Percentiles rank a stretch among this genome's conserved stretches.
These are phyloP conservation scores for Synergus japonicus DNA, from an alignment of 2,888 invertebrate species.

Conservation along the genomic window DNA sequence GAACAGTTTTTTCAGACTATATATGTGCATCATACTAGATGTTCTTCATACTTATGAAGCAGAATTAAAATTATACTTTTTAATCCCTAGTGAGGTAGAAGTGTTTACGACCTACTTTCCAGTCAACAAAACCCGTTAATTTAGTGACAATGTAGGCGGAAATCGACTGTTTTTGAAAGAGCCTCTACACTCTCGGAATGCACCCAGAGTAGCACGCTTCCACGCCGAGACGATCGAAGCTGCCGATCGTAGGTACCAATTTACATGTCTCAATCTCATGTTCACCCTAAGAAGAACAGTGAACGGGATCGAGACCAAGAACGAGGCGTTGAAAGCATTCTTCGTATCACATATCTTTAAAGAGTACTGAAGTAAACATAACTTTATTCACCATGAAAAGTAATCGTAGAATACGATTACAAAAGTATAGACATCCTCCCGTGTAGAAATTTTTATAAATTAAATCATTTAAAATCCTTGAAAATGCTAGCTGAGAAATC, in stretches of 20 bases:
- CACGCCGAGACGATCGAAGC: conserved; percentile 69
- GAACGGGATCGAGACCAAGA: conserved; percentile 28
- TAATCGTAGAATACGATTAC: not conserved
- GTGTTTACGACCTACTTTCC: too few species aligned
- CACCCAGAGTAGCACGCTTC: conserved; percentile 63
- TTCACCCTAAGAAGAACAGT: conserved; percentile 46
- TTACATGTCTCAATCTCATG: conserved; percentile 76
- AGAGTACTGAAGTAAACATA: not conserved
- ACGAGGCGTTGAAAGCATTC: conserved; percentile 17
- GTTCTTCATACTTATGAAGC: too few species aligned
- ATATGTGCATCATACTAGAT: too few species aligned
- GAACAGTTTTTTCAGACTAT: too few species aligned
- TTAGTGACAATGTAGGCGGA: not conserved
- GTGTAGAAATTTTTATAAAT: too few species aligned
- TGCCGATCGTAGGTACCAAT: conserved; percentile 72
- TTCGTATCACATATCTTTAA: conserved; percentile 4
- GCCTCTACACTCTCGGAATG: conserved; percentile 63
- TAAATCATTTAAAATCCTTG: too few species aligned
- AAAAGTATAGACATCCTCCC: not conserved
- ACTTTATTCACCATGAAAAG: not conserved
- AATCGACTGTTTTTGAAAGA: conserved; percentile 57
- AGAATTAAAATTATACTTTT: too few species aligned
- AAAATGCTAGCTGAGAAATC: too few species aligned
- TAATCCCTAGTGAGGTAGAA: too few species aligned
- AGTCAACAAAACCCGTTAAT: not conserved